Conservation (phyloP, 1,140 invertebrate species). For the Mamestra configurata region DNA sequence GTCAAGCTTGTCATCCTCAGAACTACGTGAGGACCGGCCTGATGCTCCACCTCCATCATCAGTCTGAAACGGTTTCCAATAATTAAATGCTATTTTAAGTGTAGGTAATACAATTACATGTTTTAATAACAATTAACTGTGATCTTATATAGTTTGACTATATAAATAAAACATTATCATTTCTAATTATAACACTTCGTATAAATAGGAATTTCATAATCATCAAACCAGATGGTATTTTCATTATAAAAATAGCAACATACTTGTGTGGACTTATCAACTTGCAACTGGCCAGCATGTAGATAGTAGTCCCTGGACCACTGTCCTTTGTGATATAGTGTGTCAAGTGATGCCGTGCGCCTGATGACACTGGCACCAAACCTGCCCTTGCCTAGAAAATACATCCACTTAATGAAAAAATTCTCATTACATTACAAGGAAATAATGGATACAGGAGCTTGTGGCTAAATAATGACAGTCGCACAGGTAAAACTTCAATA, state of each 20-base stretch:
- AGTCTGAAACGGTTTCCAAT: conserved; percentile 86
- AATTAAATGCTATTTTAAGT: not conserved
- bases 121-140: too few species aligned
- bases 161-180: too few species aligned
- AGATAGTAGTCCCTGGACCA: conserved; percentile 92
- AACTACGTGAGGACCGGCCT: conserved; percentile 79
- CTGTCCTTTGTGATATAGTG: conserved; percentile 92
- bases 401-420: not conserved
- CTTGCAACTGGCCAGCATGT: conserved; percentile 90
- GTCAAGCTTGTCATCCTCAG: conserved; percentile 86
- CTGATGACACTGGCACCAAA: conserved; percentile 90
- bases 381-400: conserved; percentile 89
- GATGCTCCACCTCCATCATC: conserved; percentile 89
- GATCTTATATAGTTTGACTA: too few species aligned
- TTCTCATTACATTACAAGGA: too few species aligned
- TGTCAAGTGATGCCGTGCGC: conserved; percentile 93
- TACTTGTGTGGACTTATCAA: conserved; percentile 94
- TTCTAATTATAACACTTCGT: too few species aligned
- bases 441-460: too few species aligned
- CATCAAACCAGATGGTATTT: not conserved
- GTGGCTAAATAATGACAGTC: too few species aligned
- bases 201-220: not conserved
- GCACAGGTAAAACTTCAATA: too few species aligned
- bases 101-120: too few species aligned
- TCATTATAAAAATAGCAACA: conserved; percentile 24